Evolutionary conservation across 2,113 vertebrate species (phyloP).

Genomic region (Psittacara wagleri): DNA sequence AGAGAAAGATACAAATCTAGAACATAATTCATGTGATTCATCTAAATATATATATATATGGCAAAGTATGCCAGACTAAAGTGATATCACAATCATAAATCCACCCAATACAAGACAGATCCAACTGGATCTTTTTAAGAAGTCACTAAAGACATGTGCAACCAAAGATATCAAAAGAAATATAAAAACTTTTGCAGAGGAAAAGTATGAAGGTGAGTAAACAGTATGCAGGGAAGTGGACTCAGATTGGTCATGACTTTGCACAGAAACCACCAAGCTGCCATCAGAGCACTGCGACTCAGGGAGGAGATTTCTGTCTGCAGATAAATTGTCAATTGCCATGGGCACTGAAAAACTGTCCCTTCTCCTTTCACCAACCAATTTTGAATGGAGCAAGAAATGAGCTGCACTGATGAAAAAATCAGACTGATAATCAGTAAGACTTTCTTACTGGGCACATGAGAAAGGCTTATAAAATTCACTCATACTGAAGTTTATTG

Average conservation of each 20-base stretch:
- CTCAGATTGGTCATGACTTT: neutral
- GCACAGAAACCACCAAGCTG: neutral
- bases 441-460: neutral
- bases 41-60: neutral
- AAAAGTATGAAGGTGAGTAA: neutral
- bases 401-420: neutral
- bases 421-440: neutral
- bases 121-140: neutral
- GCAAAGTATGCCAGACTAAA: neutral
- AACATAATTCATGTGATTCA: neutral
- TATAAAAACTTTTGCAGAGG: neutral
- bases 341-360: neutral
- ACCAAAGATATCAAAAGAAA: neutral
- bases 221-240: neutral
- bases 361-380: neutral
- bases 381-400: neutral
- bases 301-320: neutral
- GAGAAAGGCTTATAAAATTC: neutral
- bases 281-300: accelerated
- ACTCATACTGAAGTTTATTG: neutral
- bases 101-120: neutral
- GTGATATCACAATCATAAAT: neutral
- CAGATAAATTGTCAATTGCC: neutral
- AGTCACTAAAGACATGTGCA: neutral
- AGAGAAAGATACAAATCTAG: neutral